Conservation (phyloP, 1,140 invertebrate species). For the Leguminivora glycinivorella region DNA sequence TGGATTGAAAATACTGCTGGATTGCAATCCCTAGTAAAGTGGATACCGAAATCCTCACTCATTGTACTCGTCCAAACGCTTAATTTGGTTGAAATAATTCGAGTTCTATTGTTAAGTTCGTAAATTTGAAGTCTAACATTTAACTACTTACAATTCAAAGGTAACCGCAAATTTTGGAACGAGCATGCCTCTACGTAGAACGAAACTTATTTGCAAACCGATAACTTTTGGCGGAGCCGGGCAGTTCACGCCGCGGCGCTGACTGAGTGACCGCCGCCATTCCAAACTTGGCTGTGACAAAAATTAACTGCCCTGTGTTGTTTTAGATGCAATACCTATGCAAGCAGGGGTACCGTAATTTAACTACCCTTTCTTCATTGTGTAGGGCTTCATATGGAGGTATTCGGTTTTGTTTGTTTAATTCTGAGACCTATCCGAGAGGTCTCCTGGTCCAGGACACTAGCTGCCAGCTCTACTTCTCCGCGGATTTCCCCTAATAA, state of each 20-base stretch:
- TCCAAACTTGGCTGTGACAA: conserved; percentile 50
- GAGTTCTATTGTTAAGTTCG: conserved; percentile 74
- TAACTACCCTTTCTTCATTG: too few species aligned
- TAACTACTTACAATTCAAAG: conserved; percentile 75
- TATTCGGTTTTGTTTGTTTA: neutral
- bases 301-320: conserved; percentile 3
- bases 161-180: conserved; percentile 73
- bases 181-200: conserved; percentile 64
- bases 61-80: conserved; percentile 68
- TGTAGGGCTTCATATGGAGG: neutral
- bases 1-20: too few species aligned
- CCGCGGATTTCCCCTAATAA: neutral
- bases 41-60: conserved; percentile 66
- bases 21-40: too few species aligned
- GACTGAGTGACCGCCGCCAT: conserved; percentile 42
- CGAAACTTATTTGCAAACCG: conserved; percentile 72
- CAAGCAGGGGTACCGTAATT: too few species aligned
- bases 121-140: conserved; percentile 71
- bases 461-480: neutral
- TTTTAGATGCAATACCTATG: neutral
- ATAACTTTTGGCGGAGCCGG: conserved; percentile 68
- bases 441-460: neutral
- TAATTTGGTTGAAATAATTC: conserved; percentile 74
- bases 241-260: conserved; percentile 47
- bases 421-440: neutral